Conservation (phyloP, 2,888 invertebrate species). For the Brachynemurus nebulosus region DNA sequence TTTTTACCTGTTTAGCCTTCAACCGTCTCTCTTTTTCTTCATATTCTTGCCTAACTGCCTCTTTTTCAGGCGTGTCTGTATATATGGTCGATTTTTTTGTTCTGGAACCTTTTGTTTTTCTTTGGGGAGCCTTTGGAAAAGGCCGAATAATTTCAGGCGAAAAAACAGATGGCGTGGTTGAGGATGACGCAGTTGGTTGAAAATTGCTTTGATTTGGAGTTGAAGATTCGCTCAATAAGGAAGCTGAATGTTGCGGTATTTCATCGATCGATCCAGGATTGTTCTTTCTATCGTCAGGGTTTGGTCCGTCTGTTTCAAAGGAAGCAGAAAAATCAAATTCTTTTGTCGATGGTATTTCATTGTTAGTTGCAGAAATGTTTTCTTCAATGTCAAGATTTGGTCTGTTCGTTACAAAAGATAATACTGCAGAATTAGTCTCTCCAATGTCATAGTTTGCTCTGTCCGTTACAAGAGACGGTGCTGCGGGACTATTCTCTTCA, state of each 20-base stretch:
- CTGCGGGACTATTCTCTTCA: constrained; percentile 11
- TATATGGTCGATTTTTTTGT: constrained; percentile 13
- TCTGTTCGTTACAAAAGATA: no score
- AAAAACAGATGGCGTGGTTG: constrained; percentile 11
- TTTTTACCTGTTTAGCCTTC: constrained; percentile 6
- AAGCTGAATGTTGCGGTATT: no score
- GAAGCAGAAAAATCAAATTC: no score
- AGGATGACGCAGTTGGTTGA: constrained; percentile 4
- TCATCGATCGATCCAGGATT: no score
- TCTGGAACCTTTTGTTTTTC: constrained; percentile 13
- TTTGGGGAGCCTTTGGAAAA: constrained; percentile 13
- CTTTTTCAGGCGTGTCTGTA: constrained; percentile 18
- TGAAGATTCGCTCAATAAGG: constrained; percentile 8
- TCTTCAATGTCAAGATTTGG: not conserved
- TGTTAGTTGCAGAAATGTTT: no score
- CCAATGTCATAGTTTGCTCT: no score
- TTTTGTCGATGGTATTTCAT: no score
- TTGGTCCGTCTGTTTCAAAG: no score
- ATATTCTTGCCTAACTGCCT: constrained; percentile 16
- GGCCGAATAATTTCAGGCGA: constrained; percentile 15
- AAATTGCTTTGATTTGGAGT: constrained; percentile 4
- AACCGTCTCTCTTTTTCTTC: constrained; percentile 14
- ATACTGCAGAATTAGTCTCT: no score
- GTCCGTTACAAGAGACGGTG: not conserved
- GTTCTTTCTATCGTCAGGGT: no score